Evolutionary conservation across 2,113 vertebrate genomes (phyloP), one percentile per base, ranked within the genome.

Genomic region (Jaculus jaculus): DNA sequence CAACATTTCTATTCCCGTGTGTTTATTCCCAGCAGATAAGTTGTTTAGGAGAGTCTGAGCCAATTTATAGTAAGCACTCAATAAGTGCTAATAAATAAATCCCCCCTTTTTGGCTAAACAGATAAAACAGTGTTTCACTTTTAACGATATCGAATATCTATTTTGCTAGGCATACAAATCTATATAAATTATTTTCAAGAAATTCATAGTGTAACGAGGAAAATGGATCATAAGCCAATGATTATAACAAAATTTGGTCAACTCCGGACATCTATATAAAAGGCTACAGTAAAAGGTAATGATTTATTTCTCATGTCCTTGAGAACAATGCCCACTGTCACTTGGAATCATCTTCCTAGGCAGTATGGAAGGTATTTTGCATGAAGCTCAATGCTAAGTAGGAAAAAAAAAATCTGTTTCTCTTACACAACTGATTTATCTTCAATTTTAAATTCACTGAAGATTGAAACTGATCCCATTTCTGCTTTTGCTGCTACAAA

Each of bases 401-500:
- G 11, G 5, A 11, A 37, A n/a, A 68, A 71, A 71, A 75, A 60
- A 37, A 12, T 66, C 34, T 26, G 30, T 26, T 89, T 30, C 34
- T 10, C 13, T 78, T n/a, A 86, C 42, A 66, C 30, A 86, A 11
- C 5, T 61, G 37, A 85, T 65, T 66, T 17, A 26, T 60, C 75
- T 89, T 21, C 24, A 73, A 69, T 34, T 58, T 17, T 47, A 34
- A 86, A 69, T 8, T 20, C 18, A 85, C 66, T 74, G 18, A 39
- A 87, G 61, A 47, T 61, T 90, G n/a, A 86, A 80, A 61, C 9
- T 21, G 66, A 60, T 65, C 34, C 24, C 47, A 2, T 51, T 80
- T 80, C 28, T 26, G 13, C 63, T 88, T 85, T 54, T 47, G 85
- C 75, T 82, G 26, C 75, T n/a, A 87, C 58, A 90, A 95, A 91